Percentiles rank a stretch among this genome's conserved stretches.
Evolutionary conservation across 2,113 vertebrate species (phyloP).

Genomic region (Mus spicilegus): DNA sequence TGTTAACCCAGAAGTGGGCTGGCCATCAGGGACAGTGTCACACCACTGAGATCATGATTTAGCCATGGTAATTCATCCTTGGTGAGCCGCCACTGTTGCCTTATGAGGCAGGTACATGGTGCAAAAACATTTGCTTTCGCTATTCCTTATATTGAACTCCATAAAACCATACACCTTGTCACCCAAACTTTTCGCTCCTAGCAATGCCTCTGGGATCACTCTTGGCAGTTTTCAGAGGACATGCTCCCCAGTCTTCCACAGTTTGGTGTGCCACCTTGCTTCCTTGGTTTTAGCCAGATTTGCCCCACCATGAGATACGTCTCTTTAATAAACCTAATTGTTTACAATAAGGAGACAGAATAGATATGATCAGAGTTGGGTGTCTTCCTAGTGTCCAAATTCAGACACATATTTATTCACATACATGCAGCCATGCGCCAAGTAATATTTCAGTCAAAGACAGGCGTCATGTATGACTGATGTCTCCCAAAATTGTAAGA

Average conservation of each 20-base stretch:
- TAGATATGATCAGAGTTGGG: slow-evolving; percentile 60
- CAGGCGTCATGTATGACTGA: background rate
- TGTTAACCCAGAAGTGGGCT: background rate
- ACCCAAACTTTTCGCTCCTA: slow-evolving; percentile 29
- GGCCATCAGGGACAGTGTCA: background rate
- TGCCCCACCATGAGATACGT: slow-evolving; percentile 45
- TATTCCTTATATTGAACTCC: background rate
- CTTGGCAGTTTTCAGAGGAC: slow-evolving; percentile 29
- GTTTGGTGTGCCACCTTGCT: slow-evolving; percentile 3
- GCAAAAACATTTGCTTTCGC: slow-evolving; percentile 67
- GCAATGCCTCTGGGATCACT: slow-evolving; percentile 40
- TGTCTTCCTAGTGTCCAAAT: background rate
- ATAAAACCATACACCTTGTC: slow-evolving; percentile 44
- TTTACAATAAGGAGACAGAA: slow-evolving; percentile 29
- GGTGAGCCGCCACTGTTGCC: slow-evolving; percentile 63
- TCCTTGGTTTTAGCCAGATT: slow-evolving; percentile 12
- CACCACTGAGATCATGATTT: slow-evolving; percentile 64
- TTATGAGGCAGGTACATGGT: background rate
- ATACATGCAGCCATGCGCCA: background rate
- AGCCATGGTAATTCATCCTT: slow-evolving; percentile 70
- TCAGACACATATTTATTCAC: background rate
- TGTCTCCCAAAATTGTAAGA: background rate
- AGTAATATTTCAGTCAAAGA: background rate
- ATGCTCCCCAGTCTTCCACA: background rate
- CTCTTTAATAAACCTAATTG: slow-evolving; percentile 71